These are phyloP conservation scores for Idaea straminata DNA, from an alignment of 2,888 invertebrate species.

Conservation along the genomic window DNA sequence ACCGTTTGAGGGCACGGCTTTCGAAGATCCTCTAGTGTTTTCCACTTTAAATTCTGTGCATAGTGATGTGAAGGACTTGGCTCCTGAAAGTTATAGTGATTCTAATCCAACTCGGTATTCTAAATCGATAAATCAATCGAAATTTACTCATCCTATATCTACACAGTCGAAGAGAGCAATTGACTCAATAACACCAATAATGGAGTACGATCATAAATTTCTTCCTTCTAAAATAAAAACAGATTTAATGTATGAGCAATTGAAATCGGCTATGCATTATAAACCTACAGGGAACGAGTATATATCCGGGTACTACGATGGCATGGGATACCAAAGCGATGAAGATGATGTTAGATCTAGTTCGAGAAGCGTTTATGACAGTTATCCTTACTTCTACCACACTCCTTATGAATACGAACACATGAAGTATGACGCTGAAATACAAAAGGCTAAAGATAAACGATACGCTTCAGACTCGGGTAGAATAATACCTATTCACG, in stretches of 20 bases:
- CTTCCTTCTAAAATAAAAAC: slow-evolving; percentile 37
- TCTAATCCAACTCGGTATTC: slow-evolving; percentile 5
- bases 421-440: slow-evolving; percentile 40
- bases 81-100: slow-evolving; percentile 3
- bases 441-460: slow-evolving; percentile 60
- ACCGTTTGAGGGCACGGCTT: background rate
- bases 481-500: slow-evolving; percentile 59
- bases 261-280: slow-evolving; percentile 47
- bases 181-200: background rate
- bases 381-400: slow-evolving; percentile 58
- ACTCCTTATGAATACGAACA: slow-evolving; percentile 55
- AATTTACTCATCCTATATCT: background rate
- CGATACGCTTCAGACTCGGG: slow-evolving; percentile 40
- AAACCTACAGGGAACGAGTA: slow-evolving; percentile 36
- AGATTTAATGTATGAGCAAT: slow-evolving; percentile 42
- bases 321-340: slow-evolving; percentile 46
- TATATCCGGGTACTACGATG: slow-evolving; percentile 23
- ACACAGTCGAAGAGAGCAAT: background rate
- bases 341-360: slow-evolving; percentile 59
- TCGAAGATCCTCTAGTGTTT: background rate
- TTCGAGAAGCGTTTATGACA: slow-evolving; percentile 45
- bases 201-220: slow-evolving; percentile 15
- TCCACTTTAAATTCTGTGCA: background rate
- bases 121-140: background rate
- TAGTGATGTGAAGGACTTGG: background rate